Percentiles rank a stretch among this genome's conserved stretches.
Conservation (phyloP, 2,797 vertebrate genomes). For the Squalus acanthias region DNA sequence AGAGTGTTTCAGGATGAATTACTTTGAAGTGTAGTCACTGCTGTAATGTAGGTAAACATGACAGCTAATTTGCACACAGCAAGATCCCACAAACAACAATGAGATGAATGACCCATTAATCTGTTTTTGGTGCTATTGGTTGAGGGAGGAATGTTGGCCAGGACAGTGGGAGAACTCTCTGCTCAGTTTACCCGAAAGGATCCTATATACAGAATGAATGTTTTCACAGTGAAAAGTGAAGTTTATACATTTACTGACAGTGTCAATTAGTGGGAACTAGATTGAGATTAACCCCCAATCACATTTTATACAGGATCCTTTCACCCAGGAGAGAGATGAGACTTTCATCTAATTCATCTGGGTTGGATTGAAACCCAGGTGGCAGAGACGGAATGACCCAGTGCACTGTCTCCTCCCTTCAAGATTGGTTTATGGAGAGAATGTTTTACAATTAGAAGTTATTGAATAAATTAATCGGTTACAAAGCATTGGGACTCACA, state of each 20-base stretch:
- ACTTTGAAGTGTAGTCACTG: neutral
- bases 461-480: neutral
- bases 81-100: neutral
- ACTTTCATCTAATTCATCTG: neutral
- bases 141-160: neutral
- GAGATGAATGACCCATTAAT: neutral
- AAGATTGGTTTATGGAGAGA: neutral
- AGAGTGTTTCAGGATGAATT: neutral
- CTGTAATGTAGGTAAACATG: neutral
- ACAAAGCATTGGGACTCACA: neutral
- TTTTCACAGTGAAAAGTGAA: neutral
- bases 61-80: neutral
- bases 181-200: neutral
- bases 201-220: neutral
- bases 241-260: too few relatives aligned
- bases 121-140: neutral
- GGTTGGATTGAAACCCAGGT: neutral
- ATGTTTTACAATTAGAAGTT: neutral
- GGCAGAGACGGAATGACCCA: neutral
- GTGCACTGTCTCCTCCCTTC: too few relatives aligned
- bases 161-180: neutral
- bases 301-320: too few relatives aligned
- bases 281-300: too few relatives aligned
- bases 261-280: too few relatives aligned
- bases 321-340: too few relatives aligned